Conservation (phyloP, 2,797 vertebrate genomes). For the Cheirogaleus major region DNA sequence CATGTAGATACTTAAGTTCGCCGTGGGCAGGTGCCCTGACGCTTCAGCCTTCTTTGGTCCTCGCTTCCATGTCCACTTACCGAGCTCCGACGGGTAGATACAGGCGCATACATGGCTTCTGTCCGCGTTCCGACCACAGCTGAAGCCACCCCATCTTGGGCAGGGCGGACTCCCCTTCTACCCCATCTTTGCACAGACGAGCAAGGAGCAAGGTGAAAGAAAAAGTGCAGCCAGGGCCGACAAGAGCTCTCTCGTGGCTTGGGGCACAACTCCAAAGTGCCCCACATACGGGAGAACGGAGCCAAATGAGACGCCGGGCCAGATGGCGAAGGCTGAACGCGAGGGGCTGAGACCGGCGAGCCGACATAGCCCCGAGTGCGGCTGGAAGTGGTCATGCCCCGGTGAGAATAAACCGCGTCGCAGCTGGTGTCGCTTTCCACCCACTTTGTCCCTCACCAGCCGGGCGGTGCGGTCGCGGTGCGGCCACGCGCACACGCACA, state of each 20-base stretch:
- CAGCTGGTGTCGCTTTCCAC: not conserved
- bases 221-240: not conserved
- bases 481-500: not conserved
- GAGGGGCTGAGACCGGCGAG: not conserved
- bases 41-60: not conserved
- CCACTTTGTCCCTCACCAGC: not conserved
- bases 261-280: not conserved
- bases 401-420: not conserved
- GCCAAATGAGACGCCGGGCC: not conserved
- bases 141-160: fast-evolving
- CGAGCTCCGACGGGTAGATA: fast-evolving
- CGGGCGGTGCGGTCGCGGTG: not conserved
- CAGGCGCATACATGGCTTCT: not conserved
- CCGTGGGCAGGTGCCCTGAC: not conserved
- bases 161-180: not conserved
- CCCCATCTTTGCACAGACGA: not conserved
- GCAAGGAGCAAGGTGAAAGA: not conserved
- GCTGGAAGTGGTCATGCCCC: not conserved
- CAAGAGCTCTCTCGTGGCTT: not conserved
- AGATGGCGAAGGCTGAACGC: slow-evolving; percentile 32
- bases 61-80: too few relatives aligned
- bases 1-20: not conserved
- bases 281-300: not conserved
- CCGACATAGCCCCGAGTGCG: fast-evolving
- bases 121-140: not conserved